Percentiles rank a stretch among this genome's conserved stretches.
phyloP scores from a whole-genome alignment of 1,140 invertebrate genomes.

The Phenacoccus solenopsis region DNA sequence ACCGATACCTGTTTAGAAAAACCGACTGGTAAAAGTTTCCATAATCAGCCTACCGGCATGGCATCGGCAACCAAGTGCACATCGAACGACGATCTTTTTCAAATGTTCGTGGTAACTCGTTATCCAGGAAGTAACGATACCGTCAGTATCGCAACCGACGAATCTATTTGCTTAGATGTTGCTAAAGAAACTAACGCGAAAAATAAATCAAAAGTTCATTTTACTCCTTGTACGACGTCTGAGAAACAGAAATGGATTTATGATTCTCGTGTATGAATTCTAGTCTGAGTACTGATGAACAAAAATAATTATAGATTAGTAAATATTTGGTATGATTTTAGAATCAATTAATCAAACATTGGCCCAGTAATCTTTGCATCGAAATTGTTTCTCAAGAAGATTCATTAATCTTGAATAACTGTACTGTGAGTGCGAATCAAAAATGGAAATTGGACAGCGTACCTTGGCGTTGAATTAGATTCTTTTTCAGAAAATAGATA shows the following conservation, averaged over 20 bases:
- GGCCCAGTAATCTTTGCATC: constrained; percentile 41
- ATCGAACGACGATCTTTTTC: constrained; percentile 36
- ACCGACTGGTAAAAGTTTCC: constrained; percentile 41
- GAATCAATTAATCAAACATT: constrained; percentile 38
- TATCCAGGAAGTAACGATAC: not conserved
- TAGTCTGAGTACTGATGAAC: constrained; percentile 8
- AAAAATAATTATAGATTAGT: too few relatives aligned
- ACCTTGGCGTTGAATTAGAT: constrained; percentile 27
- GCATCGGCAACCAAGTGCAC: constrained; percentile 43
- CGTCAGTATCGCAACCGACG: constrained; percentile 44
- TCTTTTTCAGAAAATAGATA: too few relatives aligned
- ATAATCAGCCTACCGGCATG: constrained; percentile 48
- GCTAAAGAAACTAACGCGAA: constrained; percentile 32
- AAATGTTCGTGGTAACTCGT: constrained; percentile 54
- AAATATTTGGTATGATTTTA: constrained; percentile 31
- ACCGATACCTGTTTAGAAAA: constrained; percentile 44
- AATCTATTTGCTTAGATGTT: constrained; percentile 56
- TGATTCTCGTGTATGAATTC: constrained; percentile 35
- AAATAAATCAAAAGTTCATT: constrained; percentile 42
- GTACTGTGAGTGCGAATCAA: constrained; percentile 25
- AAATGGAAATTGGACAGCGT: constrained; percentile 26
- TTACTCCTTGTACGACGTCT: constrained; percentile 49
- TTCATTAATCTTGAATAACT: constrained; percentile 25
- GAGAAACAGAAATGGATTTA: constrained; percentile 51
- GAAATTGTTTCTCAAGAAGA: constrained; percentile 29